These are phyloP conservation scores for Chalcis sispes DNA, from an alignment of 2,888 invertebrate genomes.

Conservation along the genomic window DNA sequence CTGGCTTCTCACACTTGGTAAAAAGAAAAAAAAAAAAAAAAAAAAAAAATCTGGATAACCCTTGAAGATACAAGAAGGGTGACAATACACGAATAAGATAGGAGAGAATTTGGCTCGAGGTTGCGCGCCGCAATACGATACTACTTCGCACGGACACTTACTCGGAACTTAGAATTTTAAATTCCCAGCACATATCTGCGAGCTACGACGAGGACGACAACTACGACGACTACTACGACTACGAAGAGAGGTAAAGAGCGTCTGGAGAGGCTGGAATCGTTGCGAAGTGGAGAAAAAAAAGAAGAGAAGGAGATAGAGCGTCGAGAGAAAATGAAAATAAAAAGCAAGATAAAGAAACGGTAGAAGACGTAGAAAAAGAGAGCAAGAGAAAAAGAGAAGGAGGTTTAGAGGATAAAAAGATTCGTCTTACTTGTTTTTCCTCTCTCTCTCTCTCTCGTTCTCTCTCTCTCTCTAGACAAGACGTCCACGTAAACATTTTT, in stretches of 20 bases:
- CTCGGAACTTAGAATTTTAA: conserved; percentile 26
- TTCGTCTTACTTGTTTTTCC: too few relatives aligned
- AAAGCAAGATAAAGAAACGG: too few relatives aligned
- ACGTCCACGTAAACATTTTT: conserved; percentile 29
- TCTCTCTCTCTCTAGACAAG: conserved; percentile 25
- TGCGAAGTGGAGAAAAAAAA: background rate
- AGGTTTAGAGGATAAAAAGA: conserved; percentile 30
- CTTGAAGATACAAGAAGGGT: too few relatives aligned
- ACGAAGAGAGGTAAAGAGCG: background rate
- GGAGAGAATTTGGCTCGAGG: background rate
- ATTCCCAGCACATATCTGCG: background rate
- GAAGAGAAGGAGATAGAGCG: background rate
- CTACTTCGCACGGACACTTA: background rate
- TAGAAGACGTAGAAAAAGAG: background rate
- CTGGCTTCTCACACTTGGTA: too few relatives aligned
- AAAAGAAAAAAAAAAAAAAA: too few relatives aligned
- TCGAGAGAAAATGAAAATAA: conserved; percentile 5
- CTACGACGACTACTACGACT: background rate
- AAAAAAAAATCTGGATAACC: too few relatives aligned
- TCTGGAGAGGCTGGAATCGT: conserved; percentile 6
- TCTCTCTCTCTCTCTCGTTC: too few relatives aligned
- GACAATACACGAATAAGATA: background rate
- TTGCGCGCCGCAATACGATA: background rate
- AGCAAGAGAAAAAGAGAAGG: conserved; percentile 4
- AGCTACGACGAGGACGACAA: background rate